A percentile compares a stretch with the other conserved stretches of the same genome.
phyloP scores from a whole-genome alignment of 1,140 invertebrate genomes.

The Trichonephila inaurata region DNA sequence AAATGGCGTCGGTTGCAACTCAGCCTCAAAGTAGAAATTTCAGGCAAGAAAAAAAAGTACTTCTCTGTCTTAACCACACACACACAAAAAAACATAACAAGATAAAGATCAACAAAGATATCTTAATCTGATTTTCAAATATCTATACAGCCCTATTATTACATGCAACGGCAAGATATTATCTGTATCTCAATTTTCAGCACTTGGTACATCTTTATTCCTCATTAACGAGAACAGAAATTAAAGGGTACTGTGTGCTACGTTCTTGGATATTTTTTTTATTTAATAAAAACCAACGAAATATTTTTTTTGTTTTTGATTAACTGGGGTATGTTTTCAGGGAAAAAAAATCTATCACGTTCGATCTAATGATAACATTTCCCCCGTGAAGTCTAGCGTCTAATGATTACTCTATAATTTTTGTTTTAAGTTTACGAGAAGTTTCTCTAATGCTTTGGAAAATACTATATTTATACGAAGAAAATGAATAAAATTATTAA shows the following conservation, averaged over 20 bases:
- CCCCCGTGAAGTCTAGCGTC: background rate
- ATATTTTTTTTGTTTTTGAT: background rate
- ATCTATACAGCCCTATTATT: background rate
- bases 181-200: conserved; percentile 16
- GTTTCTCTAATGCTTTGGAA: background rate
- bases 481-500: background rate
- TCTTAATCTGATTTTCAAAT: conserved; percentile 18
- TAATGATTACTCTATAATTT: background rate
- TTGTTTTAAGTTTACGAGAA: background rate
- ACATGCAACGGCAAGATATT: background rate
- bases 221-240: background rate
- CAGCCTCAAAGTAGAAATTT: background rate
- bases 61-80: background rate
- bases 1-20: background rate
- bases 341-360: background rate
- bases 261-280: background rate
- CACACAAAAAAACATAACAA: background rate
- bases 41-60: background rate
- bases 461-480: background rate
- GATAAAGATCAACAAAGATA: conserved; percentile 1
- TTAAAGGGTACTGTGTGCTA: conserved; percentile 22
- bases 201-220: background rate
- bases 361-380: background rate
- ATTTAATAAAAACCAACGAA: background rate
- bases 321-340: background rate